A percentile compares a stretch with the other conserved stretches of the same genome.
These are phyloP conservation scores for Paguma larvata DNA, from an alignment of 2,797 vertebrate species.

Conservation along the genomic window DNA sequence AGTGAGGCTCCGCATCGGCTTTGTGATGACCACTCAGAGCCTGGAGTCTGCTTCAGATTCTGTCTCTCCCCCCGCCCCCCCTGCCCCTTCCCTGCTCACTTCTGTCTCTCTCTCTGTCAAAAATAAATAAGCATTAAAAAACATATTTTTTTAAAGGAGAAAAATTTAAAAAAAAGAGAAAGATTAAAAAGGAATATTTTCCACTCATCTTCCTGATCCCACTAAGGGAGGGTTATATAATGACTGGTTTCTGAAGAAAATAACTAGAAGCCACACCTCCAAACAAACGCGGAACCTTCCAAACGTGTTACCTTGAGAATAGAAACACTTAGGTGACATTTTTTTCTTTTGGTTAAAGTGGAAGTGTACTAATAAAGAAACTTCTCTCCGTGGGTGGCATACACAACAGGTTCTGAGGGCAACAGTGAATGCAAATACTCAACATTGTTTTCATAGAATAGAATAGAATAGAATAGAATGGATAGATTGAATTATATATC, in stretches of 20 bases:
- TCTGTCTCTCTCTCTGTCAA: too few species aligned
- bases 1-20: too few species aligned
- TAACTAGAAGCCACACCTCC: not conserved
- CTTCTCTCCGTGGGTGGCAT: not conserved
- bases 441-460: constrained; percentile 31
- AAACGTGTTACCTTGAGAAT: not conserved
- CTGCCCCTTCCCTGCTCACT: too few species aligned
- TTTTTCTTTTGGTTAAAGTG: constrained; percentile 38
- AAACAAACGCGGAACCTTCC: not conserved
- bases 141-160: too few species aligned
- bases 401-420: not conserved
- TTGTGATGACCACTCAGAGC: too few species aligned
- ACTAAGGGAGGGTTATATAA: not conserved
- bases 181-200: not conserved
- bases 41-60: too few species aligned
- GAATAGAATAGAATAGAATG: not conserved
- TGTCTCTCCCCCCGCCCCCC: too few species aligned
- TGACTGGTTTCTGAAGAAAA: not conserved
- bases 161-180: not conserved
- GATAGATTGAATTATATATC: not conserved
- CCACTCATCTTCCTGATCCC: not conserved
- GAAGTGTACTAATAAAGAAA: not conserved
- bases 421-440: constrained; percentile 14
- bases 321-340: not conserved
- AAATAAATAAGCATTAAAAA: too few species aligned